Base-by-base conservation (phyloP, 2,888 invertebrate species). In the Metacarcinus magister region DNA sequence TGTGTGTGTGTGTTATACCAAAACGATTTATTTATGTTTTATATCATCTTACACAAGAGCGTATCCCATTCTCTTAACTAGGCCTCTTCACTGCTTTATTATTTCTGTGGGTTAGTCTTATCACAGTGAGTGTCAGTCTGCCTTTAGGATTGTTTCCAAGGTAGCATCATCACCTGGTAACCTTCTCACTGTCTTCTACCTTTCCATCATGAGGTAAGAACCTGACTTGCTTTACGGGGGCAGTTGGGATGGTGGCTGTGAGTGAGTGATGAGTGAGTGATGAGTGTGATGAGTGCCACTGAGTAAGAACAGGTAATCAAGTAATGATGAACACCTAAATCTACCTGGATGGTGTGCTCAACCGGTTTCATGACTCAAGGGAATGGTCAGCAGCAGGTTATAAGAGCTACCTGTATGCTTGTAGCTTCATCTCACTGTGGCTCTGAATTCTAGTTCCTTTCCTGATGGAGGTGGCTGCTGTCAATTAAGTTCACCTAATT, bases 1-100 rank as follows among this genome's bases (percentile, higher is more conserved):
- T 82, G 82, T 32, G n/a, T 82, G n/a, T 19, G 32, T 82, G 82
- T 87, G 13, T 87, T 87, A 32, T 39, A 39, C 0, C 2, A 16
- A 39, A 16, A 32, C 39, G 44, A 44, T 87, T 87, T 87, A 16
- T 10, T 87, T 87, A 16, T 87, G 0, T 23, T 75, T 75, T 75
- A n/a, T 75, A 39, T 28, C 75, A 7, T 23, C 75, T 28, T 28
- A 75, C 75, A 23, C 28, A 75, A 8, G 48, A 48, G 13, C 48
- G 7, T n/a, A n/a, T n/a, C n/a, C n/a, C n/a, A n/a, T 48, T 75
- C 75, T n/a, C 75, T 75, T 75, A 39, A 87, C 87, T 87, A 87
- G 39, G 87, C 39, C 32, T 87, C 39, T 87, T 87, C 39, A 28
- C 28, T 1, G 75, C 87, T 39, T 87, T 87, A 39, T 32, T 87